These are phyloP conservation scores for Hemicrepidius hirtus DNA, from an alignment of 2,888 invertebrate genomes.

Conservation along the genomic window DNA sequence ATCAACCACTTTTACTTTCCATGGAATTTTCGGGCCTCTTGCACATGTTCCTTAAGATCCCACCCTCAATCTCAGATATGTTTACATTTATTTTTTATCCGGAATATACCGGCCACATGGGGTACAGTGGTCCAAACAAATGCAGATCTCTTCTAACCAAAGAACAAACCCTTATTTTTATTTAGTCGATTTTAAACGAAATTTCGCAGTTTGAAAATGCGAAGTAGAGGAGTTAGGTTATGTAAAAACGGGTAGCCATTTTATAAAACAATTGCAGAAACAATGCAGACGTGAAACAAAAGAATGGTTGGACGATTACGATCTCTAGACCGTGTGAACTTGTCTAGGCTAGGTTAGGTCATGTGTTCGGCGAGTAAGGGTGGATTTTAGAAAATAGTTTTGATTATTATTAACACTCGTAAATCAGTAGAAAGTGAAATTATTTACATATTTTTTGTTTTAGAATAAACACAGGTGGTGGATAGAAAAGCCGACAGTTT, in stretches of 20 bases:
- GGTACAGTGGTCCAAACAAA: conserved; percentile 49
- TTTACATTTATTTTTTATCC: conserved; percentile 56
- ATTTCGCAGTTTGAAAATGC: background rate
- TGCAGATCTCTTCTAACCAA: background rate
- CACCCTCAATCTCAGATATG: conserved; percentile 57
- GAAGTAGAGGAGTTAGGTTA: background rate
- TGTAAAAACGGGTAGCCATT: background rate
- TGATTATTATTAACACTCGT: conserved; percentile 45
- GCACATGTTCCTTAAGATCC: conserved; percentile 50
- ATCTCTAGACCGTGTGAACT: conserved; percentile 57
- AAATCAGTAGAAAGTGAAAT: conserved; percentile 56
- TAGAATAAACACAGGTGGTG: conserved; percentile 52
- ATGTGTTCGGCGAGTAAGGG: conserved; percentile 55
- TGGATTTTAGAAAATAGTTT: conserved; percentile 57
- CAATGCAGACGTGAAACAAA: conserved; percentile 33
- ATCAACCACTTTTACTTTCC: conserved; percentile 53
- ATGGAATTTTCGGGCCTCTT: conserved; percentile 37
- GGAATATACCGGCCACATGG: conserved; percentile 53
- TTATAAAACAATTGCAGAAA: conserved; percentile 24
- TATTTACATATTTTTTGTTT: conserved; percentile 53
- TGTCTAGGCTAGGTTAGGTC: conserved; percentile 56
- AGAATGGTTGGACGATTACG: conserved; percentile 47
- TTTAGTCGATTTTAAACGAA: background rate
- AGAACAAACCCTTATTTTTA: background rate
- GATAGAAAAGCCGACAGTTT: conserved; percentile 8